A percentile compares a stretch with the other conserved stretches of the same genome.
These are phyloP conservation scores for Beris chalybata DNA, from an alignment of 2,888 invertebrate genomes.

Conservation along the genomic window DNA sequence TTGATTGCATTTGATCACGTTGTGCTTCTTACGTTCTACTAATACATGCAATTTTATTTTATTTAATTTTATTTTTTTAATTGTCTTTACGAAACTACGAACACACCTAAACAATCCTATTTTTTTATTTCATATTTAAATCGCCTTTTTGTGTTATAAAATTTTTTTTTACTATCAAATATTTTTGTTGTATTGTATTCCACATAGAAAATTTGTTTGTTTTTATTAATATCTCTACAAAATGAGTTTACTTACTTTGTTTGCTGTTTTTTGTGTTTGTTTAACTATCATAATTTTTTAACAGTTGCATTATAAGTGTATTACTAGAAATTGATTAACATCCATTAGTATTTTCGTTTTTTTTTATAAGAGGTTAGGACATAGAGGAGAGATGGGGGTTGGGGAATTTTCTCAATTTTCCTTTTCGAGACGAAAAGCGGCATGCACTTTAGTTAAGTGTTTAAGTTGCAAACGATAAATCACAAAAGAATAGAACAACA, in stretches of 20 bases:
- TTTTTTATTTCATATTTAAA: neutral
- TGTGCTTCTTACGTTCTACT: constrained; percentile 29
- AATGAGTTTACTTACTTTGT: neutral
- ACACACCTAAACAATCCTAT: neutral
- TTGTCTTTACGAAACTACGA: constrained; percentile 10
- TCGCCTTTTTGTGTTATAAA: neutral
- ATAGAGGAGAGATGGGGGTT: no score
- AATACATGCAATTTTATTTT: constrained; percentile 27
- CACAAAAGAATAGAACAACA: neutral
- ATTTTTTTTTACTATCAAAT: neutral
- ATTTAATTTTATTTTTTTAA: constrained; percentile 7
- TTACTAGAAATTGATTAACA: no score
- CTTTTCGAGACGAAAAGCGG: no score
- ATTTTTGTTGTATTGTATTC: neutral
- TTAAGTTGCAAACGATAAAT: no score
- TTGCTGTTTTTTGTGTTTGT: neutral
- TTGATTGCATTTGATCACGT: constrained; percentile 32
- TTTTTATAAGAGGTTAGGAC: no score
- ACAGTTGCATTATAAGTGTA: no score
- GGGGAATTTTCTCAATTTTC: no score
- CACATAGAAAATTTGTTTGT: neutral
- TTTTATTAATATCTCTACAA: neutral
- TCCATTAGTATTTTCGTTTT: no score
- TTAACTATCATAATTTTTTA: no score
- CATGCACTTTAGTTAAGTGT: no score